Conservation (phyloP, 2,113 vertebrate genomes). For the Galbula dea region DNA sequence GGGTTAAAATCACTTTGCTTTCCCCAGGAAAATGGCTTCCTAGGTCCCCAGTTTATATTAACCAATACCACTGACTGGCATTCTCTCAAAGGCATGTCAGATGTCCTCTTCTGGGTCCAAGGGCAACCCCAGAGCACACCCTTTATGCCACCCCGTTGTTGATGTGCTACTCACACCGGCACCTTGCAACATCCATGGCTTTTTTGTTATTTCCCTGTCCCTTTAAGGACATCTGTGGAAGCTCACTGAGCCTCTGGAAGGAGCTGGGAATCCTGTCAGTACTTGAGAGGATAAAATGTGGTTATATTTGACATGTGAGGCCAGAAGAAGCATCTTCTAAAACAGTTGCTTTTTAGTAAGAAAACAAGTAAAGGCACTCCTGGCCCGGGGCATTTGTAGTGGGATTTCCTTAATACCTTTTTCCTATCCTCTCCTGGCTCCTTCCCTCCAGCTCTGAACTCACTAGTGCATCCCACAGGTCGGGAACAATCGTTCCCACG, state of each 20-base stretch:
- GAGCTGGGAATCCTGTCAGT: not conserved
- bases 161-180: not conserved
- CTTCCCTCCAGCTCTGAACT: not conserved
- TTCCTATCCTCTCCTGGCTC: not conserved
- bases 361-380: not conserved
- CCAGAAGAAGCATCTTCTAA: not conserved
- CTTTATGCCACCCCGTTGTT: fast-evolving
- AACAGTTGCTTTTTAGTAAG: not conserved
- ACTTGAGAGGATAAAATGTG: not conserved
- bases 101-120: not conserved
- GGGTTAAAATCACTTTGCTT: not conserved
- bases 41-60: not conserved
- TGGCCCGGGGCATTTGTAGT: not conserved
- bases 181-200: not conserved
- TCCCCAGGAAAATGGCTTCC: not conserved
- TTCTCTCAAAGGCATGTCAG: not conserved
- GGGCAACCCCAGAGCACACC: not conserved
- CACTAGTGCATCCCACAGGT: not conserved
- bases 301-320: not conserved
- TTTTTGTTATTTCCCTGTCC: not conserved
- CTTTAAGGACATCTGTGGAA: not conserved
- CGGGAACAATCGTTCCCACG: not conserved
- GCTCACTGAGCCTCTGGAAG: not conserved
- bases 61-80: not conserved
- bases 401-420: not conserved